Conservation (phyloP, 2,113 vertebrate genomes). For the Melierax canorus region DNA sequence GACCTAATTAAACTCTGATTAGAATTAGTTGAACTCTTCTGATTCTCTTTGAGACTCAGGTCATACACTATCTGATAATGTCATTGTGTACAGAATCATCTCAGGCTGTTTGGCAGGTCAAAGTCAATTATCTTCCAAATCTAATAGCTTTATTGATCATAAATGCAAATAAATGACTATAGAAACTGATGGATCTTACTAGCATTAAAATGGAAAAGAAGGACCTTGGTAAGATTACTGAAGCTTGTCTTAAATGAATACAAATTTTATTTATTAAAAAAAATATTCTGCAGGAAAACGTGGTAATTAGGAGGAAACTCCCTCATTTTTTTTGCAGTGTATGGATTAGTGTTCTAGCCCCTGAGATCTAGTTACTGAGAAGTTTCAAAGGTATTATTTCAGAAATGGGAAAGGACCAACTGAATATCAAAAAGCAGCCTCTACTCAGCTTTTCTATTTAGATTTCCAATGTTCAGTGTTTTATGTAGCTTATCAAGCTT, state of each 20-base stretch:
- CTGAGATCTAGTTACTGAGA: not conserved
- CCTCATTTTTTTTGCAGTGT: not conserved
- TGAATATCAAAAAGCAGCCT: not conserved
- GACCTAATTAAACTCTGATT: not conserved
- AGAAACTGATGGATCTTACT: not conserved
- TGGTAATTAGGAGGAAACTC: not conserved
- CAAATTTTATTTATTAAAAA: not conserved
- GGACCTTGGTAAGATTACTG: not conserved
- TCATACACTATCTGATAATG: rapidly evolving
- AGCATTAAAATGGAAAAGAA: not conserved
- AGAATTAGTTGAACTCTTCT: not conserved
- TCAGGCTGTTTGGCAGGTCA: not conserved
- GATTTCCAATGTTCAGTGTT: not conserved
- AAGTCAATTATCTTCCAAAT: not conserved
- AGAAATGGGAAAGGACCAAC: not conserved
- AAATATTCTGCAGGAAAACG: not conserved
- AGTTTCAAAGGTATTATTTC: not conserved
- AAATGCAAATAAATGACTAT: not conserved
- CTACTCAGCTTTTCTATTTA: not conserved
- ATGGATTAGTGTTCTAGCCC: not conserved
- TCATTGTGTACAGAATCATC: not conserved
- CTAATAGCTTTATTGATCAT: not conserved
- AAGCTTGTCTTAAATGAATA: not conserved
- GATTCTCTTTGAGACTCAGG: not conserved
- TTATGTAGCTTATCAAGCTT: not conserved